Evolutionary conservation across 2,888 invertebrate species (phyloP).

Genomic region (Parnassius apollo): DNA sequence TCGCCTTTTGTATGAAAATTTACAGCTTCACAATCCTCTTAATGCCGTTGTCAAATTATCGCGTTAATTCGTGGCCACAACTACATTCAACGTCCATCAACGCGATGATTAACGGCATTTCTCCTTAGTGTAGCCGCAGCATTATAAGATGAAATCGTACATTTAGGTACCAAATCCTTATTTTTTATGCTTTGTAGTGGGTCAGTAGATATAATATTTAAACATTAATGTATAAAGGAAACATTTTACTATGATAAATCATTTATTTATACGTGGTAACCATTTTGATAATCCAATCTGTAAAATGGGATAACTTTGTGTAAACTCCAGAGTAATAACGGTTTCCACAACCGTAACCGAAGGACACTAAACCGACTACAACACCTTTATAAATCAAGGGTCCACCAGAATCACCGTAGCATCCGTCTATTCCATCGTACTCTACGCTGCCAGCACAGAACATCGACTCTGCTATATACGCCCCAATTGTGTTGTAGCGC

Average conservation of each 20-base stretch:
- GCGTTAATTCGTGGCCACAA: no score
- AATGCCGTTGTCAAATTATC: no score
- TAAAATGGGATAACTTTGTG: slow-evolving; percentile 66
- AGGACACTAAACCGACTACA: slow-evolving; percentile 67
- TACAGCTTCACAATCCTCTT: no score
- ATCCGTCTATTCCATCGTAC: slow-evolving; percentile 64
- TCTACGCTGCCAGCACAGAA: slow-evolving; percentile 66
- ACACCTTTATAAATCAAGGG: slow-evolving; percentile 69
- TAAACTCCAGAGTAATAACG: slow-evolving; percentile 70
- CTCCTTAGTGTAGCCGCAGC: no score
- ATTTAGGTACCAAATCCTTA: no score
- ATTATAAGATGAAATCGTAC: no score
- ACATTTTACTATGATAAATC: neutral
- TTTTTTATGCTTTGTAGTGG: no score
- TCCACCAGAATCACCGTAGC: slow-evolving; percentile 72
- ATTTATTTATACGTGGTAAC: slow-evolving; percentile 56
- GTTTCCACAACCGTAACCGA: slow-evolving; percentile 69
- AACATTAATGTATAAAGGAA: no score
- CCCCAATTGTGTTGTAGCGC: slow-evolving; percentile 59
- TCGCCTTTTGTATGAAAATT: no score
- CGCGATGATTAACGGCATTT: no score
- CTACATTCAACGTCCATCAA: no score
- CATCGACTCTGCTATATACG: slow-evolving; percentile 62
- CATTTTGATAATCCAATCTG: slow-evolving; percentile 66
- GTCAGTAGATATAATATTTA: no score